These are phyloP conservation scores for Melangyna quadrimaculata DNA, from an alignment of 2,888 invertebrate species.

Conservation along the genomic window DNA sequence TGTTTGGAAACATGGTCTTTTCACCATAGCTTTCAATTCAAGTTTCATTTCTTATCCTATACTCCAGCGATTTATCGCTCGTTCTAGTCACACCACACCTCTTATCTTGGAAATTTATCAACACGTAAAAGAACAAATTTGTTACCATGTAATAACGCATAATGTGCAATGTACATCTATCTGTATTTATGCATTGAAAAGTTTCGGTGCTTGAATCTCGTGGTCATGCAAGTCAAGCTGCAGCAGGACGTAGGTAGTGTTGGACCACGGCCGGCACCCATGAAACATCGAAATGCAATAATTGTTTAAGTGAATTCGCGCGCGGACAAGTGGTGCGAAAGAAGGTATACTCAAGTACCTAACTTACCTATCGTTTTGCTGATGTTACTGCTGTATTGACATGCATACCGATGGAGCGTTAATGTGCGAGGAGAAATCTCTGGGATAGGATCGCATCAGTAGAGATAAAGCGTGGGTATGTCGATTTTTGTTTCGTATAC, in stretches of 20 bases:
- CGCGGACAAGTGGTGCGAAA: constrained; percentile 45
- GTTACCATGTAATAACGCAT: constrained; percentile 64
- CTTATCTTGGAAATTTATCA: constrained; percentile 69
- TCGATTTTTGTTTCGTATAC: neutral
- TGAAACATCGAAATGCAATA: constrained; percentile 68
- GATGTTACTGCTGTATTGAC: constrained; percentile 60
- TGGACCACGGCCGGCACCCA: neutral
- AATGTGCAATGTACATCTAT: constrained; percentile 51
- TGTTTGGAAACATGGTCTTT: constrained; percentile 29
- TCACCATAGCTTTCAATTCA: constrained; percentile 7
- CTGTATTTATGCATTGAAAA: constrained; percentile 18
- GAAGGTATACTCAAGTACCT: constrained; percentile 6
- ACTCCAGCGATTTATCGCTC: constrained; percentile 17
- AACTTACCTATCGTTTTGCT: neutral
- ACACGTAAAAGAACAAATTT: constrained; percentile 62
- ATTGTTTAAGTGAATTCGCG: constrained; percentile 60
- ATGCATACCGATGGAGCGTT: constrained; percentile 34
- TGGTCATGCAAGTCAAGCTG: neutral
- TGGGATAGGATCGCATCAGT: neutral
- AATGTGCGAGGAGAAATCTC: constrained; percentile 24
- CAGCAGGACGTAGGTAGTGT: constrained; percentile 22
- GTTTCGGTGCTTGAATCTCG: neutral
- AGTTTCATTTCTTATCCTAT: constrained; percentile 19
- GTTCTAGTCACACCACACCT: constrained; percentile 70
- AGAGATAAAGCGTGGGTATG: constrained; percentile 46